phyloP scores from a whole-genome alignment of 2,797 vertebrate species.

The Aldrovandia affinis region DNA sequence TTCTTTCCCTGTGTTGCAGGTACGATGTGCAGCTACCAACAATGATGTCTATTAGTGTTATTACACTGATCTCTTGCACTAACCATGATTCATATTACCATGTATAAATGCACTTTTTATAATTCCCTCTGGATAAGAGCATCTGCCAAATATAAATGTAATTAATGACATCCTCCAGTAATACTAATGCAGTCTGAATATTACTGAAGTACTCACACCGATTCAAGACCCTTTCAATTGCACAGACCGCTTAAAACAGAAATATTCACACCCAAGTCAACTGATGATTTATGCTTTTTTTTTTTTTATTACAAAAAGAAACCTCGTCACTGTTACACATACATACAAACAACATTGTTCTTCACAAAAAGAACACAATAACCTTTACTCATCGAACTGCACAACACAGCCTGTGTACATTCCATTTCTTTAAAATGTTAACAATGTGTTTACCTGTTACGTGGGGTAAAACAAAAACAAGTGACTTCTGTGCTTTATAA shows the following conservation, averaged over 20 bases:
- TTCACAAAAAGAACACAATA: neutral
- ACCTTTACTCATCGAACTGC: neutral
- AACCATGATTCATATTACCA: too few relatives aligned
- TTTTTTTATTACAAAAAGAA: constrained; percentile 21
- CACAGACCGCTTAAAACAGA: neutral
- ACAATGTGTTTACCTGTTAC: neutral
- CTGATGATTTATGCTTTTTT: neutral
- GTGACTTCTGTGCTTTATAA: neutral
- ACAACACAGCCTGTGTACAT: neutral
- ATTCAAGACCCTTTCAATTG: too few relatives aligned
- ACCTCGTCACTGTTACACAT: neutral
- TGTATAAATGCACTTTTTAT: too few relatives aligned
- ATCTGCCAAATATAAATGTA: too few relatives aligned
- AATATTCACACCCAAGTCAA: neutral
- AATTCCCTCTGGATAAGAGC: too few relatives aligned
- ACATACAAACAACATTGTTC: neutral
- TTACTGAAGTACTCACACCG: too few relatives aligned
- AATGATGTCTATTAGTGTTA: too few relatives aligned
- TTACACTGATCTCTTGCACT: too few relatives aligned
- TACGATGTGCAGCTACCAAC: too few relatives aligned
- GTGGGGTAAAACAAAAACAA: neutral
- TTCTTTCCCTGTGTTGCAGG: too few relatives aligned
- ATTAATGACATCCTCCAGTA: too few relatives aligned
- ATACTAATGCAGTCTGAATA: too few relatives aligned
- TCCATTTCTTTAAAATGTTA: neutral